phyloP scores from a whole-genome alignment of 2,797 vertebrate species.

The Rhincodon typus region DNA sequence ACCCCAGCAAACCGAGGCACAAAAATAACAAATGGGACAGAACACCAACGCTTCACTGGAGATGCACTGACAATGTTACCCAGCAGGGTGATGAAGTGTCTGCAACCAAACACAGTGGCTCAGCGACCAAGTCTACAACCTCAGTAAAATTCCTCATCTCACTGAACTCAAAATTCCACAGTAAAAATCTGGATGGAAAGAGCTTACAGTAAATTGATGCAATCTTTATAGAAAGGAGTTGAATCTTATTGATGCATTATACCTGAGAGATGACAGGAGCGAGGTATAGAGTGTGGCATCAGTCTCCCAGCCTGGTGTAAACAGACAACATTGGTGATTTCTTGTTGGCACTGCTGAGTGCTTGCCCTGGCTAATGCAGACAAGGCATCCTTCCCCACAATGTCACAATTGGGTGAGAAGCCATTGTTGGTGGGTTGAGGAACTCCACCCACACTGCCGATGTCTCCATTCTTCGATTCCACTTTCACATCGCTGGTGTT shows the following conservation, averaged over 20 bases:
- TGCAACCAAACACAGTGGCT: no score
- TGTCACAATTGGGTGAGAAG: slow-evolving; percentile 87
- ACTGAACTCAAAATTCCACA: background rate
- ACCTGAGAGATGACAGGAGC: slow-evolving; percentile 84
- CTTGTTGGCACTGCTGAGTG: slow-evolving; percentile 83
- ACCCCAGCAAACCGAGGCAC: no score
- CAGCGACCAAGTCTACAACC: no score
- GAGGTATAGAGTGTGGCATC: slow-evolving; percentile 80
- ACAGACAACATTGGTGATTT: slow-evolving; percentile 88
- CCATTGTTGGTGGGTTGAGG: slow-evolving; percentile 72
- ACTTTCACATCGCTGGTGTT: slow-evolving; percentile 67
- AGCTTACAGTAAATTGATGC: background rate
- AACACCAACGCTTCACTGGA: no score
- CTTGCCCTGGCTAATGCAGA: slow-evolving; percentile 82
- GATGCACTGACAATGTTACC: no score
- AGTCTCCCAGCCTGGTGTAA: slow-evolving; percentile 81
- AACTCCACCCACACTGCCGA: slow-evolving; percentile 85
- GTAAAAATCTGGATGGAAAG: background rate
- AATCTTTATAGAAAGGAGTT: background rate
- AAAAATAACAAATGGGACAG: no score
- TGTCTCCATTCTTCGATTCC: slow-evolving; percentile 70
- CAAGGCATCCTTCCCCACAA: slow-evolving; percentile 82
- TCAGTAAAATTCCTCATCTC: background rate
- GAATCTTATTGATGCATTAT: background rate
- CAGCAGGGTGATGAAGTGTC: no score